Base-by-base conservation (phyloP, 1,140 invertebrate genomes). In the Drosophila ercepeae region DNA sequence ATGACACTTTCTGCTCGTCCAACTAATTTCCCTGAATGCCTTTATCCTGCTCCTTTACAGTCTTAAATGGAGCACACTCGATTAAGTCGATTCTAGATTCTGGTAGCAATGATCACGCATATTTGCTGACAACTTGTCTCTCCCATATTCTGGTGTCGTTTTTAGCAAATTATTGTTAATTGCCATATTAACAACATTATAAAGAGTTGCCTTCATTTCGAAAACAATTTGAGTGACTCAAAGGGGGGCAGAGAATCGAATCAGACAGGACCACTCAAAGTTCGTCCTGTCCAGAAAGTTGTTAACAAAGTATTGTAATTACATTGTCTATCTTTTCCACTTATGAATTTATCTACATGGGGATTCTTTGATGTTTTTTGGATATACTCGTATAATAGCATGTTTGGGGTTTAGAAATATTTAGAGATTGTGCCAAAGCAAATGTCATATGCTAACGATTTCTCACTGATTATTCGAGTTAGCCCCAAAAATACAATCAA, bases 111-210 rank as follows among this genome's bases (percentile, higher is more conserved):
- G 27, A 44, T 36, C 27, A 44, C 7, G 11, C n/a, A 8, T 25
- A 25, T 25, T 7, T 42, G 13, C 21, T 14, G 29, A 9, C n/a
- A 21, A 39, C 32, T 34, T 27, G 5, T 16, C 34, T 5, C 11
- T n/a, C 3, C 32, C 34, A 13, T 8, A n/a, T 16, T 19, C 1
- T 42, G n/a, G 68, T 72, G 67, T 72, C 68, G 58, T 61, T 72
- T 72, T 61, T 72, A 42, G 53, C 69, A 11, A 72, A 72, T 72
- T 53, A 63, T 49, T 72, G 68, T 71, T 72, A 72, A 72, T 72
- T 72, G 23, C 42, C 45, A 49, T 29, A 54, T 63, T 72, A 61
- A 72, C 49, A 72, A 23, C 44, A 60, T 34, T 48, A 52, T 63
- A 72, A 53, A 72, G 51, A 72, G 68, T 72, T 53, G 39, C n/a